These are phyloP conservation scores for Callimorpha dominula DNA, from an alignment of 2,888 invertebrate genomes.

Conservation along the genomic window DNA sequence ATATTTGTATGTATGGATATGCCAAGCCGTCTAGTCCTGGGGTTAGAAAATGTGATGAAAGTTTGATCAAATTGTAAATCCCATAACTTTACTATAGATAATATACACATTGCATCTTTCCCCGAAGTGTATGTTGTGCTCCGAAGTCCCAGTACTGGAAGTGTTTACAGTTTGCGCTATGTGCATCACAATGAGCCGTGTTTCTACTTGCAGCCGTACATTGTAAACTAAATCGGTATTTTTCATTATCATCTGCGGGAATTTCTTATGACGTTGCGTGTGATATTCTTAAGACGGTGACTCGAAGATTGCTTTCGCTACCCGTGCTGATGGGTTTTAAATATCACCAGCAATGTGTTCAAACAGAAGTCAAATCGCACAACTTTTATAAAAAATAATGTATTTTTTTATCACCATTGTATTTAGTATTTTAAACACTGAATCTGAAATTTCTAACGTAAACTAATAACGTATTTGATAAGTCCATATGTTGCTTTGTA, in stretches of 20 bases:
- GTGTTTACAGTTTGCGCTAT: conserved; percentile 50
- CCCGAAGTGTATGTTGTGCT: conserved; percentile 62
- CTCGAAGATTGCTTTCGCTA: not conserved
- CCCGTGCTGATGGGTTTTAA: no score
- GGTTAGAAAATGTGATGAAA: not conserved
- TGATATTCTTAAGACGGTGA: conserved; percentile 1
- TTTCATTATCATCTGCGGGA: conserved; percentile 51
- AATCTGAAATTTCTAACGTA: not conserved
- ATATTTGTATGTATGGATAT: no score
- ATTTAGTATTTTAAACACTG: no score
- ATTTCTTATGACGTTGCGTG: conserved; percentile 39
- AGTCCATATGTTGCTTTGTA: not conserved
- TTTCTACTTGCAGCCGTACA: conserved; percentile 39
- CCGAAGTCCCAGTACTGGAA: conserved; percentile 57
- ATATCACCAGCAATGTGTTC: no score
- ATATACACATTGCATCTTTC: conserved; percentile 41
- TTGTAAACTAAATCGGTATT: conserved; percentile 56
- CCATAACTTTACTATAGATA: conserved; percentile 7
- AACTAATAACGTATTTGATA: not conserved
- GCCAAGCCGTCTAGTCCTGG: not conserved
- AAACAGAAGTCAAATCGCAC: not conserved
- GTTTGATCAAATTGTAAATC: not conserved
- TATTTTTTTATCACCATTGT: no score
- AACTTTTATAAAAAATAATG: not conserved
- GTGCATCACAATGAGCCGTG: conserved; percentile 51